Conservation (phyloP, 2,888 invertebrate genomes). For the Phyllotreta striolata region DNA sequence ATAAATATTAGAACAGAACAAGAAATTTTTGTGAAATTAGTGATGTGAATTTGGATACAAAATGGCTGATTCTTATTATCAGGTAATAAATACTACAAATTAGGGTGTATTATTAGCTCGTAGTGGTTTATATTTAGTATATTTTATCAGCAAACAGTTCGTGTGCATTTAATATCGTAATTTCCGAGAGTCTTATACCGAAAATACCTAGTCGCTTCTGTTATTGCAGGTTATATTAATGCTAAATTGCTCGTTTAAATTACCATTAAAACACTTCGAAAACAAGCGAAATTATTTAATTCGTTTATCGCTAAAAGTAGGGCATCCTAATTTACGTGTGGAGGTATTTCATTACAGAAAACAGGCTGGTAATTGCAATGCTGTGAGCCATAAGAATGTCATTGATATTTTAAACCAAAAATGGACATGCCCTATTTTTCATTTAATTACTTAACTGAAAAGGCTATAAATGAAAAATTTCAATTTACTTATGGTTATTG, state of each 20-base stretch:
- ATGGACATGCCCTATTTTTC: conserved; percentile 37
- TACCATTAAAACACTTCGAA: conserved; percentile 4
- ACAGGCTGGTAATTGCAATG: conserved; percentile 1
- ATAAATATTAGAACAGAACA: conserved; percentile 28
- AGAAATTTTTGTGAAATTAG: conserved; percentile 30
- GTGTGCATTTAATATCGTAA: neutral
- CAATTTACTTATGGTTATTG: too few species aligned
- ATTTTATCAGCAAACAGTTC: neutral
- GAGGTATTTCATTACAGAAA: conserved; percentile 4
- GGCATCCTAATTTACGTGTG: conserved; percentile 5
- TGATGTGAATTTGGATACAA: conserved; percentile 56
- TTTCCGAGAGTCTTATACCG: conserved; percentile 12
- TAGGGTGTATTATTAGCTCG: too few species aligned
- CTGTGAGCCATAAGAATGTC: conserved; percentile 20
- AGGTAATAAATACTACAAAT: conserved; percentile 62
- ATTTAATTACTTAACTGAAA: conserved; percentile 8
- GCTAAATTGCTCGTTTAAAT: conserved; percentile 3
- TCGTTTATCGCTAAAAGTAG: conserved; percentile 7
- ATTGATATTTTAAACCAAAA: conserved; percentile 32
- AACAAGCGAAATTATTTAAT: conserved; percentile 3
- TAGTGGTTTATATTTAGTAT: too few species aligned
- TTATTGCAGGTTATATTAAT: conserved; percentile 29
- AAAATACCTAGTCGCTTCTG: too few species aligned
- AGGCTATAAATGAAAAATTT: conserved; percentile 2
- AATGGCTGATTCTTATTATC: conserved; percentile 74